These are phyloP conservation scores for Eudemis profundana DNA, from an alignment of 2,888 invertebrate genomes.

Conservation along the genomic window DNA sequence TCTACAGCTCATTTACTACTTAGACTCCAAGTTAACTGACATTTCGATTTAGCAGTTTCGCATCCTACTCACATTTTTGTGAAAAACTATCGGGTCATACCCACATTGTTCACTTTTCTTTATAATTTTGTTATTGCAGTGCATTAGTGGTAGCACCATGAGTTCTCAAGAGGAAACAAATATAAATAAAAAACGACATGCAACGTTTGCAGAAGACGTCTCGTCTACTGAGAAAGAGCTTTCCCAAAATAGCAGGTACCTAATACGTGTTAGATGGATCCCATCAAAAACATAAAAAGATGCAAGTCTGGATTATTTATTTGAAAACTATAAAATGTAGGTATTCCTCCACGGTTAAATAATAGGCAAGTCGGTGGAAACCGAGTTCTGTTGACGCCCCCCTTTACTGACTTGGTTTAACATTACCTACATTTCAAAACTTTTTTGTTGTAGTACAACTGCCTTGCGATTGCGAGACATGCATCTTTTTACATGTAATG, in stretches of 20 bases:
- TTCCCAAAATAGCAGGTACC: slow-evolving; percentile 63
- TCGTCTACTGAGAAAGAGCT: slow-evolving; percentile 53
- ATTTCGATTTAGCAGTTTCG: background rate
- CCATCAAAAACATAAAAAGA: too few relatives aligned
- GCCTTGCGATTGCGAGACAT: too few relatives aligned
- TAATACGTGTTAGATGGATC: too few relatives aligned
- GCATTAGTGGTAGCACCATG: slow-evolving; percentile 45
- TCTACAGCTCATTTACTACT: background rate
- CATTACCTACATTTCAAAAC: too few relatives aligned
- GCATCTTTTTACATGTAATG: too few relatives aligned
- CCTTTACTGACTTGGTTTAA: too few relatives aligned
- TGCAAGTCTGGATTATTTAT: too few relatives aligned
- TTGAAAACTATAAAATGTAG: too few relatives aligned
- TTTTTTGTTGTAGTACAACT: too few relatives aligned
- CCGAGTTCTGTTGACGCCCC: too few relatives aligned
- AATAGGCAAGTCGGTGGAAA: too few relatives aligned
- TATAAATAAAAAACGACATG: slow-evolving; percentile 49
- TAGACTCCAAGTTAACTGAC: background rate
- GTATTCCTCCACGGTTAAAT: too few relatives aligned
- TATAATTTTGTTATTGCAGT: slow-evolving; percentile 46
- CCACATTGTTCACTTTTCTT: background rate
- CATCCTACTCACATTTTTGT: background rate
- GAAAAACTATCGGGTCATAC: background rate
- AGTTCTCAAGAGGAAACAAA: slow-evolving; percentile 47
- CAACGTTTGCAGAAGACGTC: slow-evolving; percentile 59